Evolutionary conservation across 2,797 vertebrate species (phyloP).

Genomic region (Squalus acanthias): DNA sequence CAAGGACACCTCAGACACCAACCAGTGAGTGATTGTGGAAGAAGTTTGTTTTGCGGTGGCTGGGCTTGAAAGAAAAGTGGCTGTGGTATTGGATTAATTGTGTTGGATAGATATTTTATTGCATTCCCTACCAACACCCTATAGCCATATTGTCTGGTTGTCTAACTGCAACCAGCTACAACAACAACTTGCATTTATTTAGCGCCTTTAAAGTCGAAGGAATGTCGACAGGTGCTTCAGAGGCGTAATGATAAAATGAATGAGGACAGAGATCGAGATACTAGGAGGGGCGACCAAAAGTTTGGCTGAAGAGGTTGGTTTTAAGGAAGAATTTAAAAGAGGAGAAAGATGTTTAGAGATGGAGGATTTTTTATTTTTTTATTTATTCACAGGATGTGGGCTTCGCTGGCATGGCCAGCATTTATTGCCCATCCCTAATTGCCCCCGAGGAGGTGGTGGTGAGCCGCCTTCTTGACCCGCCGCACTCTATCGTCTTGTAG

Average conservation of each 20-base stretch:
- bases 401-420: too few species aligned
- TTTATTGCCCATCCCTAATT: too few species aligned
- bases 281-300: neutral
- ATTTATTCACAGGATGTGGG: too few species aligned
- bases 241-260: too few species aligned
- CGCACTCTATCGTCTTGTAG: too few species aligned
- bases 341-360: neutral
- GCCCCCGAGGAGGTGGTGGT: too few species aligned
- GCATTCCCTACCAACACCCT: neutral
- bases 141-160: neutral
- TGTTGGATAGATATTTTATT: neutral
- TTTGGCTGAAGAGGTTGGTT: neutral
- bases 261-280: neutral
- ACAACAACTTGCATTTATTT: neutral
- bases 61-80: neutral
- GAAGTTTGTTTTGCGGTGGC: too few species aligned
- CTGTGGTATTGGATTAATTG: neutral
- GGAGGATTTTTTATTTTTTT: neutral
- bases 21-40: slow-evolving; percentile 61
- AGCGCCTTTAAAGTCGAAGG: neutral
- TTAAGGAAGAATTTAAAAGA: neutral
- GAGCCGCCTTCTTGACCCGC: too few species aligned
- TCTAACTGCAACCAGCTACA: neutral
- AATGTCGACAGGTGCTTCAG: neutral
- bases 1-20: slow-evolving; percentile 75